Base-by-base conservation (phyloP, 1,140 invertebrate genomes). In the Drosophila mayri region DNA sequence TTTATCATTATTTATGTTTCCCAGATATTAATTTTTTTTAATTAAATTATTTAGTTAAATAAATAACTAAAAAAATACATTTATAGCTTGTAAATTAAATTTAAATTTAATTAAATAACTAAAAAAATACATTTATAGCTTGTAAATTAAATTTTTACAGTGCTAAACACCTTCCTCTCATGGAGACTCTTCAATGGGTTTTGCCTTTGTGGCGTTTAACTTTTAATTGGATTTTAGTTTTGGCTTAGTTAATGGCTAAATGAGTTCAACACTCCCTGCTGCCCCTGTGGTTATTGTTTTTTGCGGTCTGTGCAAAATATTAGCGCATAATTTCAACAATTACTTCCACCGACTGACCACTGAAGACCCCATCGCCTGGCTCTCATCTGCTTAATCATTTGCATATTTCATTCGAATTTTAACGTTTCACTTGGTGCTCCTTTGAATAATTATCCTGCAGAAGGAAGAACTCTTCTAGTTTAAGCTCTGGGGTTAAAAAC, bases 191-290 rank as follows among this genome's bases (percentile, higher is more conserved):
- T 60, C 52, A 66, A 60, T 76, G 63, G 55, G 63, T 37, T 38
- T 65, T 80, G 52, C 62, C 65, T 62, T 62, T 73, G 79, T 77
- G 72, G 71, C 72, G 63, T 83, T 87, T 83, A 88, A 84, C 71
- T 87, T 87, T 87, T 87, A 87, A 87, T 88, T 87, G 80, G 80
- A 84, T 87, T 88, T 74, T 37, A 75, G 81, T 73, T 84, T 78
- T 50, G 58, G 64, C 50, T 77, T 70, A 63, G 64, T 71, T 61
- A 61, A 74, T 55, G 22, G 55, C 73, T 35, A 76, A 72, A 73
- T 72, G 47, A 75, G 60, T 64, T 75, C 49, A 59, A 41, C 59
- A 63, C 55, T 46, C 22, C 18, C 54, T 32, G n/a, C 61, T 49
- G 11, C 11, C n/a, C 35, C 11, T 52, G 20, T 4, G 41, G 22